Evolutionary conservation across 2,797 vertebrate genomes (phyloP).

Genomic region (Cirrhinus molitorella): DNA sequence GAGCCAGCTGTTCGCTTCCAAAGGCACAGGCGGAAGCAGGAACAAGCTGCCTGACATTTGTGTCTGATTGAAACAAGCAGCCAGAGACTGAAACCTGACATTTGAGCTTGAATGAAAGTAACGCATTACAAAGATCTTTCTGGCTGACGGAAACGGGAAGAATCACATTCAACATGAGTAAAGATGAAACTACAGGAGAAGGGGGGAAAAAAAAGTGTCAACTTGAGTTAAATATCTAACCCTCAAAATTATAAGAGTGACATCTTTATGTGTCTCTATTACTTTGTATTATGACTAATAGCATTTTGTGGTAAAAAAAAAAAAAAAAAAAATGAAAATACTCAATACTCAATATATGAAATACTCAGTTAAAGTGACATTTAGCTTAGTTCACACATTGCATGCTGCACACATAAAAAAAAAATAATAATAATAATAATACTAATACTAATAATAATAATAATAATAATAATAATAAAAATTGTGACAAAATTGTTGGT

Average conservation of each 20-base stretch:
- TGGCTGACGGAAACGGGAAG: slow-evolving; percentile 25
- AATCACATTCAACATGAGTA: slow-evolving; percentile 32
- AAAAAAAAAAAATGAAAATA: neutral
- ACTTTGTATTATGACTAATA: neutral
- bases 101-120: slow-evolving; percentile 46
- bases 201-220: slow-evolving; percentile 17
- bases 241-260: slow-evolving; percentile 18
- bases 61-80: slow-evolving; percentile 49
- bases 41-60: slow-evolving; percentile 52
- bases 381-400: neutral
- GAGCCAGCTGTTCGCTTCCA: slow-evolving; percentile 29
- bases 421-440: too few relatives aligned
- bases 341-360: too few relatives aligned
- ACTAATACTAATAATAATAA: too few relatives aligned
- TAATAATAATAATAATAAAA: too few relatives aligned
- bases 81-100: slow-evolving; percentile 45
- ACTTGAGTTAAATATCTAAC: slow-evolving; percentile 23
- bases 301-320: neutral
- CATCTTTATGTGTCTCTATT: slow-evolving; percentile 4
- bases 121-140: slow-evolving; percentile 37
- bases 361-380: neutral
- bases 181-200: neutral
- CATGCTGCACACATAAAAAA: neutral
- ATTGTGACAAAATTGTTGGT: too few relatives aligned
- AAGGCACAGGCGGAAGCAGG: slow-evolving; percentile 13